Evolutionary conservation across 2,888 invertebrate species (phyloP).

Genomic region (Hedychridium roseum): DNA sequence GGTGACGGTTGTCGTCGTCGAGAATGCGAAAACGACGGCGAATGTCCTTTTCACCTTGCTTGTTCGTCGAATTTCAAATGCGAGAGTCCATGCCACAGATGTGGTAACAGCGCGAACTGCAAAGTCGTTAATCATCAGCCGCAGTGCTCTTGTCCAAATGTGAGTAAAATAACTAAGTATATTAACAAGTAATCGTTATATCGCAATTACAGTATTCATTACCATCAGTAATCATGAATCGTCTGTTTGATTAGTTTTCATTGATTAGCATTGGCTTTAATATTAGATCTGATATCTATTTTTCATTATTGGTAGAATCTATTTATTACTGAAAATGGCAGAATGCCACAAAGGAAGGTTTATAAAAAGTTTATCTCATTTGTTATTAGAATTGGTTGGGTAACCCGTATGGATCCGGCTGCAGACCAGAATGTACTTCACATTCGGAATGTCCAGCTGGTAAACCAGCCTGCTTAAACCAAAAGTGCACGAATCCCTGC

Average conservation of each 20-base stretch:
- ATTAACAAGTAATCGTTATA: too few species aligned
- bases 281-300: too few species aligned
- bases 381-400: conserved; percentile 76
- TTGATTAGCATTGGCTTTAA: too few species aligned
- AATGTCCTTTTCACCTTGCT: conserved; percentile 75
- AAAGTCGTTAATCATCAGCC: conserved; percentile 79
- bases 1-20: conserved; percentile 82
- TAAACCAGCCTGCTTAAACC: conserved; percentile 82
- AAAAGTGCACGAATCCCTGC: conserved; percentile 85
- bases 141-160: conserved; percentile 81
- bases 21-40: conserved; percentile 81
- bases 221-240: too few species aligned
- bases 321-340: too few species aligned
- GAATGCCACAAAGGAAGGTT: too few species aligned
- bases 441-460: conserved; percentile 81
- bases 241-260: too few species aligned
- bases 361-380: too few species aligned
- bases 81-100: conserved; percentile 79
- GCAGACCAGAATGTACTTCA: conserved; percentile 81
- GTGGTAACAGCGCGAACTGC: conserved; percentile 82
- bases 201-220: too few species aligned
- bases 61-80: conserved; percentile 79
- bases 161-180: conserved; percentile 58
- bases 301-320: too few species aligned
- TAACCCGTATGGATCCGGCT: conserved; percentile 77